Percentiles rank a stretch among this genome's conserved stretches.
These are phyloP conservation scores for Teleopsis dalmanni DNA, from an alignment of 1,140 invertebrate species.

Conservation along the genomic window DNA sequence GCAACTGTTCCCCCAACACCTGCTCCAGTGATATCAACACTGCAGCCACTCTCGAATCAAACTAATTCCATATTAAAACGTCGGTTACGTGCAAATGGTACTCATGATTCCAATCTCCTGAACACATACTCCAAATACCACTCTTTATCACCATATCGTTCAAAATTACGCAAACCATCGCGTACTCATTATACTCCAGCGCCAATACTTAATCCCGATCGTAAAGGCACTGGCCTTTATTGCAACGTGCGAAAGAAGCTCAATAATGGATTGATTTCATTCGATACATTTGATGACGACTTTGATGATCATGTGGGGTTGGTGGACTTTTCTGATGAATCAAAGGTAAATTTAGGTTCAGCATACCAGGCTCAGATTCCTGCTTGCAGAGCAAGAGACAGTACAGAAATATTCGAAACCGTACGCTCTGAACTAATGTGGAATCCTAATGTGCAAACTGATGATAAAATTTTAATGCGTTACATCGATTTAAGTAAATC, in stretches of 20 bases:
- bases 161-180: slow-evolving; percentile 50
- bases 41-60: slow-evolving; percentile 30
- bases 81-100: slow-evolving; percentile 45
- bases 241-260: slow-evolving; percentile 31
- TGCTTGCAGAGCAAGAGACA: slow-evolving; percentile 37
- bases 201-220: slow-evolving; percentile 82
- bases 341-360: slow-evolving; percentile 81
- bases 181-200: slow-evolving; percentile 78
- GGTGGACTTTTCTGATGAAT: slow-evolving; percentile 40
- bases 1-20: background rate
- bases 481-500: slow-evolving; percentile 90
- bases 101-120: slow-evolving; percentile 16
- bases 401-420: slow-evolving; percentile 19
- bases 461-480: slow-evolving; percentile 38
- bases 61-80: slow-evolving; percentile 39
- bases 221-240: slow-evolving; percentile 79
- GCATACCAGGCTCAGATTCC: slow-evolving; percentile 83
- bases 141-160: slow-evolving; percentile 46
- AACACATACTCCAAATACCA: slow-evolving; percentile 44
- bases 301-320: slow-evolving; percentile 35
- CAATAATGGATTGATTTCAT: slow-evolving; percentile 19
- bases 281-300: slow-evolving; percentile 37
- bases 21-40: background rate
- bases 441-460: slow-evolving; percentile 64
- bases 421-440: slow-evolving; percentile 70